Percentiles rank a stretch among this genome's conserved stretches.
phyloP scores from a whole-genome alignment of 2,888 invertebrate species.

The Epinotia nisella region DNA sequence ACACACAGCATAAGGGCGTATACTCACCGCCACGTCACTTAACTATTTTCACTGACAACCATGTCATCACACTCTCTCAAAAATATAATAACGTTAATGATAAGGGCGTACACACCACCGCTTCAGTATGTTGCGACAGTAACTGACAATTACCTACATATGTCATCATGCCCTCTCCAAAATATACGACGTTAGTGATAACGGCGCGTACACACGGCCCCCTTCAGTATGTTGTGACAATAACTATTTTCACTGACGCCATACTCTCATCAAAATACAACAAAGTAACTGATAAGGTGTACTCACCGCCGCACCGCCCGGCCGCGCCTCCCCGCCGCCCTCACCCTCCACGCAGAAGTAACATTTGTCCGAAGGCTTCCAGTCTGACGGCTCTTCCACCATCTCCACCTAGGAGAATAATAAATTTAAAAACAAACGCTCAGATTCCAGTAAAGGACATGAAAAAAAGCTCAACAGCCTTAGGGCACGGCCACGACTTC shows the following conservation, averaged over 20 bases:
- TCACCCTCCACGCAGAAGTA: slow-evolving; percentile 89
- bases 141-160: too few relatives aligned
- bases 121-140: background rate
- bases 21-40: too few relatives aligned
- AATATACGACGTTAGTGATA: background rate
- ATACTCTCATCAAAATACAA: too few relatives aligned
- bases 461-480: background rate
- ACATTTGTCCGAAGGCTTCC: slow-evolving; percentile 93
- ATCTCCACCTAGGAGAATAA: slow-evolving; percentile 57
- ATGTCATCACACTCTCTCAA: background rate
- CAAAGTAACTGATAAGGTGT: slow-evolving; percentile 2
- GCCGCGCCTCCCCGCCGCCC: slow-evolving; percentile 58
- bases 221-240: background rate
- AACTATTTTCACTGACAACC: slow-evolving; percentile 1
- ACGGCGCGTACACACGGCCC: background rate
- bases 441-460: background rate
- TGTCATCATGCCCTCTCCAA: too few relatives aligned
- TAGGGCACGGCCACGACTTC: too few relatives aligned
- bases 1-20: too few relatives aligned
- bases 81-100: background rate
- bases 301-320: slow-evolving; percentile 52
- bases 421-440: background rate
- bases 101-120: background rate
- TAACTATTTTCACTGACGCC: too few relatives aligned
- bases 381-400: slow-evolving; percentile 86